Percentiles rank a stretch among this genome's conserved stretches.
phyloP scores from a whole-genome alignment of 2,113 vertebrate genomes.

The Thomomys bottae region DNA sequence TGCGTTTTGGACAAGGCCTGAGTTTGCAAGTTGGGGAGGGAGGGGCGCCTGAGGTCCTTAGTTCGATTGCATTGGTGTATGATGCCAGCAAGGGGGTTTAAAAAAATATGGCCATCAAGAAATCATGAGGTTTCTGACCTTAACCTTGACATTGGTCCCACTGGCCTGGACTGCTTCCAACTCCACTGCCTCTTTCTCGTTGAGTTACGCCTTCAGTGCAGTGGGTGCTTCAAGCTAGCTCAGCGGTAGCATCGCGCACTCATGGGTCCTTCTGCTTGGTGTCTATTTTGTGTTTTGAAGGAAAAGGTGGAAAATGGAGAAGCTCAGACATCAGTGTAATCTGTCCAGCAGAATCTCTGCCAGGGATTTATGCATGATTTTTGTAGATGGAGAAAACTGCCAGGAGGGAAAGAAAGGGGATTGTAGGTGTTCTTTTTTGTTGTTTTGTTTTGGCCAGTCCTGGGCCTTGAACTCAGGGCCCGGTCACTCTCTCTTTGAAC shows the following conservation, averaged over 20 bases:
- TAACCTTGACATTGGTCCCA: conserved; percentile 75
- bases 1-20: conserved; percentile 3
- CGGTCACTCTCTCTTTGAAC: no score
- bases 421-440: conserved; percentile 45
- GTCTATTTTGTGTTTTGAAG: not conserved
- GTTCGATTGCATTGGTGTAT: conserved; percentile 11
- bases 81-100: not conserved
- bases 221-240: conserved; percentile 54
- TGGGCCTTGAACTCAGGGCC: no score
- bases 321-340: not conserved
- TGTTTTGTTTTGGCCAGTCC: no score
- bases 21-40: not conserved
- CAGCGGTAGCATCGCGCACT: not conserved
- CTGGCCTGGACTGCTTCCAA: conserved; percentile 66
- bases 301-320: not conserved
- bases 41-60: not conserved
- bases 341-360: not conserved
- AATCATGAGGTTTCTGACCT: conserved; percentile 72
- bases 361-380: not conserved
- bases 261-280: not conserved
- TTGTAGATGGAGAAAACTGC: no score
- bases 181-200: conserved; percentile 26
- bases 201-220: conserved; percentile 29
- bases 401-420: not conserved
- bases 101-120: conserved; percentile 18